A percentile compares a stretch with the other conserved stretches of the same genome.
Evolutionary conservation across 2,797 vertebrate species (phyloP).

Genomic region (Lycodopsis pacificus): DNA sequence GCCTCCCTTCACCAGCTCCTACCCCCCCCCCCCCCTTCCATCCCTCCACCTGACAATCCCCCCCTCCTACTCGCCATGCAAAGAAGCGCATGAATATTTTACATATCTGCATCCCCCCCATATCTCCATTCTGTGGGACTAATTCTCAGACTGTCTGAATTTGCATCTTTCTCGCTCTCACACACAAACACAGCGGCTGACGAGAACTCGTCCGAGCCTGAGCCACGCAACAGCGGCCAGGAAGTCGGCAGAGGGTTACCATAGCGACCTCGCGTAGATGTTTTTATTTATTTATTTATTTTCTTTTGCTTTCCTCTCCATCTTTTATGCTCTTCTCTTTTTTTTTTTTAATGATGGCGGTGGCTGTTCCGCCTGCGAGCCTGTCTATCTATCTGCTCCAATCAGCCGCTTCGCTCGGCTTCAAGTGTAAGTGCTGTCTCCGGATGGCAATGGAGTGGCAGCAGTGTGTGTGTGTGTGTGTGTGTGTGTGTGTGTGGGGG

Average conservation of each 20-base stretch:
- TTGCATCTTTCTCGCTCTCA: conserved; percentile 88
- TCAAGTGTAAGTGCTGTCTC: conserved; percentile 86
- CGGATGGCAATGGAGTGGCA: conserved; percentile 64
- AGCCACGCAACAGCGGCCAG: conserved; percentile 86
- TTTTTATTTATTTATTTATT: conserved; percentile 79
- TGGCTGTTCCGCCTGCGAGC: conserved; percentile 80
- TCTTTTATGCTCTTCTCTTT: conserved; percentile 70
- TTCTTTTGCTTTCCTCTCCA: conserved; percentile 54
- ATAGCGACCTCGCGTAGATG: conserved; percentile 91
- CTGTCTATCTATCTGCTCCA: conserved; percentile 86
- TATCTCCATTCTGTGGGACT: conserved; percentile 93
- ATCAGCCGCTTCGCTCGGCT: conserved; percentile 76
- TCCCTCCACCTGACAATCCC: conserved; percentile 64
- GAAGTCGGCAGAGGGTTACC: conserved; percentile 91
- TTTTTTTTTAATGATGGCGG: conserved; percentile 91
- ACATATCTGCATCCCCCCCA: conserved; percentile 89
- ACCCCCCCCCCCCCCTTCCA: conserved; percentile 29
- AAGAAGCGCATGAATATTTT: conserved; percentile 98
- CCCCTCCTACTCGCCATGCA: conserved; percentile 79
- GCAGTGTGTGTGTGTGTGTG: conserved; percentile 69
- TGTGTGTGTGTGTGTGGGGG: conserved; percentile 68
- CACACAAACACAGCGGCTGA: conserved; percentile 47
- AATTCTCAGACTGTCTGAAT: conserved; percentile 98
- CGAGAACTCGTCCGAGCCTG: conserved; percentile 67
- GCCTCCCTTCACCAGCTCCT: conserved; percentile 41